These are phyloP conservation scores for Cataglyphis albicans DNA, from an alignment of 2,888 invertebrate genomes.

Conservation along the genomic window DNA sequence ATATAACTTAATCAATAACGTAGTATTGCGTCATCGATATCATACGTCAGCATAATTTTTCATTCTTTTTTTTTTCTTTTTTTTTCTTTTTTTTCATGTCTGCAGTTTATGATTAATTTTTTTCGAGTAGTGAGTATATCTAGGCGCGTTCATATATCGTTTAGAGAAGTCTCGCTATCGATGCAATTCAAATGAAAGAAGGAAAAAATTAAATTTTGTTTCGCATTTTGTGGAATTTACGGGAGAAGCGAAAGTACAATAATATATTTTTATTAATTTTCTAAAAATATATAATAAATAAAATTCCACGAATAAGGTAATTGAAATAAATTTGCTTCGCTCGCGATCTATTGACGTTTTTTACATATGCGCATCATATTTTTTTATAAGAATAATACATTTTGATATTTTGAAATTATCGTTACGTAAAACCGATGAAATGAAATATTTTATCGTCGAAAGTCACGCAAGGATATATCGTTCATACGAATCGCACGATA, in stretches of 20 bases:
- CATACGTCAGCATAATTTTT: background rate
- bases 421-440: background rate
- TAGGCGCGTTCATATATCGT: slow-evolving; percentile 4
- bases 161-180: background rate
- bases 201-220: slow-evolving; percentile 11
- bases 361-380: background rate
- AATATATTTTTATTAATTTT: background rate
- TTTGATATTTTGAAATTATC: background rate
- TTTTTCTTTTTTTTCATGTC: background rate
- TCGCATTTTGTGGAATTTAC: background rate
- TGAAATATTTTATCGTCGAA: background rate
- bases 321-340: background rate
- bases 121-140: background rate
- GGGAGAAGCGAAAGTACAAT: background rate
- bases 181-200: background rate
- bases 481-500: background rate
- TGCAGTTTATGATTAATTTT: background rate
- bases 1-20: slow-evolving; percentile 4
- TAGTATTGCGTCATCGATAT: background rate
- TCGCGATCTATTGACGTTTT: no score
- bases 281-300: background rate
- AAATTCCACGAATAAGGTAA: background rate
- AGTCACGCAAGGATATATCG: background rate
- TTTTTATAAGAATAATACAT: background rate
- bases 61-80: background rate